Base-by-base conservation (phyloP, 2,797 vertebrate species). In the Anabas testudineus region DNA sequence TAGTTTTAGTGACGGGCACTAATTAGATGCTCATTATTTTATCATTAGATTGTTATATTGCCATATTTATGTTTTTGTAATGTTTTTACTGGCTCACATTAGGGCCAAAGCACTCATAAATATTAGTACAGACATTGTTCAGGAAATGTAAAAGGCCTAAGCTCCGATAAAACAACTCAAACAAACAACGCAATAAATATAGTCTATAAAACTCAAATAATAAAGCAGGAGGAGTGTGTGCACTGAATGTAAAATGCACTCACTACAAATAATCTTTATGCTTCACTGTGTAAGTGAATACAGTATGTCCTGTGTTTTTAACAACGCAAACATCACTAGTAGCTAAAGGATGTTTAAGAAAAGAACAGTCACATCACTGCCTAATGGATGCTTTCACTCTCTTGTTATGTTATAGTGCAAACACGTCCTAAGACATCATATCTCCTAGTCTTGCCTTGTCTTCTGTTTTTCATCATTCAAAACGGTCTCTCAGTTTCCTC, bases 161-260 rank as follows among this genome's bases (percentile, higher is more conserved):
- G 58, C n/a, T 63, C 36, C 30, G 74, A 67, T 75, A 74, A 77
- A 85, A 66, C 58, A 71, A 42, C 67, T 67, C 64, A 74, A 61
- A 81, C 61, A 80, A 83, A 82, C 58, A 81, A 74, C 54, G 69
- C 43, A 34, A 72, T 85, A 81, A 87, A 82, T 74, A 78, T 28
- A 52, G 67, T 7, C 57, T 32, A 73, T 75, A 77, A 85, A 79
- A 77, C 43, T 66, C 26, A 18, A 47, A 65, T 54, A 42, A 41
- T 22, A 71, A 60, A 71, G 28, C 39, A 26, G 57, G 32, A 39
- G 24, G 41, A 8, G 10, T 52, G 36, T 24, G n/a, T 3, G 22
- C 13, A 18, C 51, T 45, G 19, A 53, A 63, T 64, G 32, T 43
- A 49, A 69, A 70, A 76, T 34, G 36, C 8, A 47, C 49, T 24